phyloP scores from a whole-genome alignment of 2,113 vertebrate species.

The Brevimyrus niger region DNA sequence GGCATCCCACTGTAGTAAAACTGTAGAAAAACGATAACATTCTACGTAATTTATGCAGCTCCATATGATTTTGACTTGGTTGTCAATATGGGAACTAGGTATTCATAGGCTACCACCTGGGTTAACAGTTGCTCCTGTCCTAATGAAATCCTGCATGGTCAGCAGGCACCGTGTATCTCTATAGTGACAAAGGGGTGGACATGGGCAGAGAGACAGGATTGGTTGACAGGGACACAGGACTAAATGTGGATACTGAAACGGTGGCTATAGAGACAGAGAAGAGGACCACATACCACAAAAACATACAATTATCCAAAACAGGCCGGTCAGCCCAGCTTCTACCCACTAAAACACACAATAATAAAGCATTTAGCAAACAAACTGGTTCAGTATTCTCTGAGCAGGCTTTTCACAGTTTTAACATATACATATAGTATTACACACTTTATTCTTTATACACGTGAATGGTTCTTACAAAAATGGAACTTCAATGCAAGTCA shows the following conservation, averaged over 20 bases:
- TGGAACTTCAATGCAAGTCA: background rate
- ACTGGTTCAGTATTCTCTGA: slow-evolving; percentile 19
- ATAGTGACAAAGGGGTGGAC: slow-evolving; percentile 12
- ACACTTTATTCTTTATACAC: background rate
- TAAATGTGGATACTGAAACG: slow-evolving; percentile 63
- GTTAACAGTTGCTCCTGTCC: background rate
- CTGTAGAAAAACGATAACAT: slow-evolving; percentile 20
- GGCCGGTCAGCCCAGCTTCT: slow-evolving; percentile 59
- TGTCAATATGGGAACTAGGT: background rate
- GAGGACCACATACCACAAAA: slow-evolving; percentile 65
- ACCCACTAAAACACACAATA: slow-evolving; percentile 53
- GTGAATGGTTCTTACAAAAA: no score
- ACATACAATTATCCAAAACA: slow-evolving; percentile 73
- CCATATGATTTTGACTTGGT: slow-evolving; percentile 8
- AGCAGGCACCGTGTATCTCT: background rate
- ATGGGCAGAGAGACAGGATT: slow-evolving; percentile 42
- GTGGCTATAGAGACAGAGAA: slow-evolving; percentile 65
- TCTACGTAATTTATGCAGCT: slow-evolving; percentile 34
- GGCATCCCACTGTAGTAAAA: background rate
- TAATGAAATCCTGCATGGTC: background rate
- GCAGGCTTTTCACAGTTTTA: slow-evolving; percentile 7
- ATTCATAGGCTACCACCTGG: background rate
- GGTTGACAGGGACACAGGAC: slow-evolving; percentile 52
- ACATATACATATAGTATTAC: background rate
- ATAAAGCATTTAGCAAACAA: slow-evolving; percentile 43